Conservation (phyloP, 2,797 vertebrate genomes). For the Clarias pachynema region DNA sequence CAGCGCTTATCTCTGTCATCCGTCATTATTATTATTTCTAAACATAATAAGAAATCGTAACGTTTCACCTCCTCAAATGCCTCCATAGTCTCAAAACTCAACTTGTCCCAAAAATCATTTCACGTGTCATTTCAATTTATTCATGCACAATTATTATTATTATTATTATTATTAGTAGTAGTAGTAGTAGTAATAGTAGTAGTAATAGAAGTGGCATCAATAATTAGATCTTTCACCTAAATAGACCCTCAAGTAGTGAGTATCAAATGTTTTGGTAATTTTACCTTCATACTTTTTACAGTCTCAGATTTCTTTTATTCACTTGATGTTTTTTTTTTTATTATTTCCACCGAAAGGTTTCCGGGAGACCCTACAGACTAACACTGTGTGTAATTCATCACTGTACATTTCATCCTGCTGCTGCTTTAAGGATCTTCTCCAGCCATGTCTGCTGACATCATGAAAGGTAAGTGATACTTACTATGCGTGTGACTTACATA, state of each 20-base stretch:
- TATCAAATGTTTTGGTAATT: neutral
- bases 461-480: conserved; percentile 65
- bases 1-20: no score
- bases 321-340: neutral
- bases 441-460: conserved; percentile 65
- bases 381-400: neutral
- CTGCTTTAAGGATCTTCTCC: conserved; percentile 19
- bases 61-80: no score
- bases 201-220: neutral
- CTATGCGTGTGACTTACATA: neutral
- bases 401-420: neutral
- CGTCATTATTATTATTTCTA: no score
- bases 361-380: neutral
- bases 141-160: neutral
- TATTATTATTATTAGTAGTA: neutral
- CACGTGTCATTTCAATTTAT: no score
- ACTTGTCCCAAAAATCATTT: no score
- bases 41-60: no score
- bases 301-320: neutral
- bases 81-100: no score
- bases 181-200: neutral
- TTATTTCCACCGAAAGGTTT: neutral
- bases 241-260: neutral
- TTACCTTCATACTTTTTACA: neutral
- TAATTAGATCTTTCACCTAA: neutral